phyloP scores from a whole-genome alignment of 2,888 invertebrate species.

The Lithophane socia region DNA sequence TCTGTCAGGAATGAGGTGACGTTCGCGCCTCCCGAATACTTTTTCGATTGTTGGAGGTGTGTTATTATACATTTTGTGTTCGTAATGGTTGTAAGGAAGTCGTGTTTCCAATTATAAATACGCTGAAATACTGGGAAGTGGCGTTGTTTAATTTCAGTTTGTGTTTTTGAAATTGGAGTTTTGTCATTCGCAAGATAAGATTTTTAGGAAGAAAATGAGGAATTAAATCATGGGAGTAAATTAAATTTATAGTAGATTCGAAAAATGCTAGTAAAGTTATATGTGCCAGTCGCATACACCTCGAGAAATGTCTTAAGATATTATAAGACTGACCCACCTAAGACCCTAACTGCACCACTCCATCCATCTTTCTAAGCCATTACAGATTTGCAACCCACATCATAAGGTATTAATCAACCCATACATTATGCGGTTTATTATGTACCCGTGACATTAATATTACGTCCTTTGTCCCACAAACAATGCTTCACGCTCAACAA shows the following conservation, averaged over 20 bases:
- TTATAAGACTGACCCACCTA: background rate
- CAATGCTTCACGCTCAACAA: slow-evolving; percentile 56
- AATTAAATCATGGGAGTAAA: background rate
- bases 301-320: background rate
- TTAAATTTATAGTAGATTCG: too few relatives aligned
- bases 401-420: slow-evolving; percentile 55
- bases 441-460: slow-evolving; percentile 50
- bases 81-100: slow-evolving; percentile 7
- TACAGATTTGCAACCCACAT: slow-evolving; percentile 34
- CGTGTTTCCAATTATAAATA: slow-evolving; percentile 2
- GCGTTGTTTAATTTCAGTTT: slow-evolving; percentile 4
- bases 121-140: background rate
- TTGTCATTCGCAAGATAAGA: background rate
- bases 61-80: slow-evolving; percentile 56
- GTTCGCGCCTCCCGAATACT: slow-evolving; percentile 61
- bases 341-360: background rate
- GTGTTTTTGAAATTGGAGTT: slow-evolving; percentile 14
- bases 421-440: slow-evolving; percentile 33
- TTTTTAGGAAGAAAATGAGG: background rate
- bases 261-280: background rate
- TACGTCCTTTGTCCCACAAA: slow-evolving; percentile 58
- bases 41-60: slow-evolving; percentile 63
- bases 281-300: background rate
- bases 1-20: slow-evolving; percentile 72
- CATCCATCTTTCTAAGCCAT: slow-evolving; percentile 31